Percentiles rank a stretch among this genome's conserved stretches.
Evolutionary conservation across 2,113 vertebrate species (phyloP).

Genomic region (Tinamus guttatus): DNA sequence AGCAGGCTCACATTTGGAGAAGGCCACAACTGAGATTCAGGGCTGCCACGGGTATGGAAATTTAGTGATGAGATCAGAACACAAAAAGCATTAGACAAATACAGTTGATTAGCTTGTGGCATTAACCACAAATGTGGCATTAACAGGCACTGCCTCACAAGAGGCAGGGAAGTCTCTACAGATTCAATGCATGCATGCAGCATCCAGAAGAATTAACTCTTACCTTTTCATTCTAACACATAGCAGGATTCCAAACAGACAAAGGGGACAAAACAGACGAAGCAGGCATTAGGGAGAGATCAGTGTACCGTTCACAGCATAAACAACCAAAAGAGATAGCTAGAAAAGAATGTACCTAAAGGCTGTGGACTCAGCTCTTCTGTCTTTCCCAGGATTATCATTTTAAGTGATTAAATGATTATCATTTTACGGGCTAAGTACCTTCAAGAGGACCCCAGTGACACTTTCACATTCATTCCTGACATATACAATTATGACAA

Average conservation of each 20-base stretch:
- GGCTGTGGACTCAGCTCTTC: not conserved
- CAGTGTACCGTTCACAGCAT: slow-evolving; percentile 57
- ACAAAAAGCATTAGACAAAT: slow-evolving; percentile 54
- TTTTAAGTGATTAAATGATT: not conserved
- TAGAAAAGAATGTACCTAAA: not conserved
- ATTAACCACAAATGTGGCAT: slow-evolving; percentile 53
- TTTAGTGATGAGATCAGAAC: slow-evolving; percentile 56
- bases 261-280: slow-evolving; percentile 97
- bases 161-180: slow-evolving; percentile 63
- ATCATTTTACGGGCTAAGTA: not conserved
- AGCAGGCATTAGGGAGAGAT: slow-evolving; percentile 93
- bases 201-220: slow-evolving; percentile 89
- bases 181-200: slow-evolving; percentile 86
- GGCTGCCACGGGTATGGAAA: slow-evolving; percentile 32
- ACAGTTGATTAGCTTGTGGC: slow-evolving; percentile 16
- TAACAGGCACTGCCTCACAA: slow-evolving; percentile 52
- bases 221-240: slow-evolving; percentile 99
- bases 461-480: not conserved
- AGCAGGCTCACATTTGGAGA: not conserved
- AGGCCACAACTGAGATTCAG: slow-evolving; percentile 72
- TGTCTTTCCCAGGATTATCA: not conserved
- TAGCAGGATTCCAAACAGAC: slow-evolving; percentile 98
- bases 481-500: not conserved
- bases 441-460: not conserved
- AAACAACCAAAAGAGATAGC: slow-evolving; percentile 11